Conservation (phyloP, 2,797 vertebrate genomes). For the Chaetophractus vellerosus region DNA sequence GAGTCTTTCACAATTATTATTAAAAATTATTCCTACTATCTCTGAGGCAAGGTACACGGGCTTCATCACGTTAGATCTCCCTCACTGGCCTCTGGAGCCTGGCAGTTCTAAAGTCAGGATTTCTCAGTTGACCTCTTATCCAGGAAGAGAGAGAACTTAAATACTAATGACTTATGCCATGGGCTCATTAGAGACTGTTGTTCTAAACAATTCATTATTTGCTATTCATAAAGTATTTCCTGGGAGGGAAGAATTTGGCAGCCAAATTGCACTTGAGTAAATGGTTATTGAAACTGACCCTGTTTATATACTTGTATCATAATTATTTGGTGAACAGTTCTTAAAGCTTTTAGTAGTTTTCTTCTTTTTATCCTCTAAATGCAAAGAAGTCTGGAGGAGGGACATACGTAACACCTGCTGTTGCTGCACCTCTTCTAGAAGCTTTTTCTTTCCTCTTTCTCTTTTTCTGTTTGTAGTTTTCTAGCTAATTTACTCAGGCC, state of each 20-base stretch:
- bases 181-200: conserved; percentile 18
- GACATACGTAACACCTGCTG: not conserved
- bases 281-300: conserved; percentile 21
- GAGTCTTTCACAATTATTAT: not conserved
- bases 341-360: not conserved
- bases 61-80: not conserved
- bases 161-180: not conserved
- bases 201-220: conserved; percentile 71
- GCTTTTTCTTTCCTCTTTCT: not conserved
- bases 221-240: conserved; percentile 69
- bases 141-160: conserved; percentile 3
- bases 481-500: not conserved
- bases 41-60: not conserved
- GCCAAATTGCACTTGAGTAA: not conserved
- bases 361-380: not conserved
- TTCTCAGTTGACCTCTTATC: conserved; percentile 31
- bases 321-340: conserved; percentile 1
- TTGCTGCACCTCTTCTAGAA: not conserved
- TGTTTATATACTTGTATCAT: not conserved
- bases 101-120: conserved; percentile 18
- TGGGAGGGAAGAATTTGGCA: conserved; percentile 67
- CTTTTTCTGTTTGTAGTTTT: not conserved
- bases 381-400: not conserved
- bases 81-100: not conserved
- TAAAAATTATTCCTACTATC: not conserved